A percentile compares a stretch with the other conserved stretches of the same genome.
Evolutionary conservation across 23 tunicate species (phyloP).

Genomic region (Pegea sp.): DNA sequence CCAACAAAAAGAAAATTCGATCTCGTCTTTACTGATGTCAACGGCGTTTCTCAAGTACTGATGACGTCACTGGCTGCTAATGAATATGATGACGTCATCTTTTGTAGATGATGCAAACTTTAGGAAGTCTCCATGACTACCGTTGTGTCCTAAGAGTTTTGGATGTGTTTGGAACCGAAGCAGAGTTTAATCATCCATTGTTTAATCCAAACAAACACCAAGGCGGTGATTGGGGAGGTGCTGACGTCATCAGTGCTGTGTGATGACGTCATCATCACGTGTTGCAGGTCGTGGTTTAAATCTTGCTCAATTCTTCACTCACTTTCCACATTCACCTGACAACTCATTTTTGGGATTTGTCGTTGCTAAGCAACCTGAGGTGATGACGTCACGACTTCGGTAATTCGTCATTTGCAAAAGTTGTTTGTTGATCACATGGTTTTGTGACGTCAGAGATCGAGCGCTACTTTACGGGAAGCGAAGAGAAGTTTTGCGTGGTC

Average conservation of each 20-base stretch:
- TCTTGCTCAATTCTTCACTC: slow-evolving; percentile 69
- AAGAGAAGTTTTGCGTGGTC: slow-evolving; percentile 4
- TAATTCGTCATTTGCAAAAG: too few relatives aligned
- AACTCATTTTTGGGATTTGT: slow-evolving; percentile 90
- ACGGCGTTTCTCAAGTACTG: slow-evolving; percentile 53
- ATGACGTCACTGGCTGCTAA: too few relatives aligned
- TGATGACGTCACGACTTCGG: background rate
- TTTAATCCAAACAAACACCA: slow-evolving; percentile 22
- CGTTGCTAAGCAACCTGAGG: slow-evolving; percentile 1
- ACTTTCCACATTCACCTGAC: slow-evolving; percentile 89
- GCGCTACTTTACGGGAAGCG: slow-evolving; percentile 78
- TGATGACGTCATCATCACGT: background rate
- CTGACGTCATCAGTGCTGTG: too few relatives aligned
- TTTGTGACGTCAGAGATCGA: slow-evolving; percentile 14
- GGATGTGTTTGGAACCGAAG: slow-evolving; percentile 95
- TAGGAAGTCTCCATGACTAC: slow-evolving; percentile 59
- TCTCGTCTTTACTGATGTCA: slow-evolving; percentile 54
- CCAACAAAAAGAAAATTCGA: slow-evolving; percentile 38
- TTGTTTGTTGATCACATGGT: too few relatives aligned
- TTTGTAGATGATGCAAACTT: slow-evolving; percentile 12
- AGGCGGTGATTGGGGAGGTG: slow-evolving; percentile 75
- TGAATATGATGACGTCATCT: too few relatives aligned
- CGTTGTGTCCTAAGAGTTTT: slow-evolving; percentile 54
- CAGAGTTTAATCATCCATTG: slow-evolving; percentile 65
- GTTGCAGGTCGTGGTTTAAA: slow-evolving; percentile 49